phyloP scores from a whole-genome alignment of 2,888 invertebrate genomes.

The Heterodera filipjevi region DNA sequence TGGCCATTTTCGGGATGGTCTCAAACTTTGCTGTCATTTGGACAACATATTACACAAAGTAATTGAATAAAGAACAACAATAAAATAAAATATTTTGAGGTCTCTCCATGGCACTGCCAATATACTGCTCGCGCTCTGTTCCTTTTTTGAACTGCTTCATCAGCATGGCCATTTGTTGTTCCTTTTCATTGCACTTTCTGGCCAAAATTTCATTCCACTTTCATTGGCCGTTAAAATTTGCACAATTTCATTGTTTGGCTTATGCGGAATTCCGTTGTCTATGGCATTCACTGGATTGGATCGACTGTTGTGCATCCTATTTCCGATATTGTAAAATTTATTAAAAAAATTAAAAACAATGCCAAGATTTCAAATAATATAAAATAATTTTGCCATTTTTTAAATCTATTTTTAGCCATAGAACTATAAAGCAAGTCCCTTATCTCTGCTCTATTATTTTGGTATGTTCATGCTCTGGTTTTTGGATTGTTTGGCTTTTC shows the following conservation, averaged over 20 bases:
- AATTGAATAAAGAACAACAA: no score
- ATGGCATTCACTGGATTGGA: conserved; percentile 20
- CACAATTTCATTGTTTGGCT: conserved; percentile 13
- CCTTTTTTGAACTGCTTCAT: conserved; percentile 20
- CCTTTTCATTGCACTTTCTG: conserved; percentile 17
- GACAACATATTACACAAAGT: no score
- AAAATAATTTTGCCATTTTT: no score
- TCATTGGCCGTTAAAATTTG: neutral
- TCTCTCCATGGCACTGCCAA: conserved; percentile 28
- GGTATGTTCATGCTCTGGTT: neutral
- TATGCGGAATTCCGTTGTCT: neutral
- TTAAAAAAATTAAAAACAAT: no score
- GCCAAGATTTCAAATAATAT: no score
- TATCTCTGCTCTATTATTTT: neutral
- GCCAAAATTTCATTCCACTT: conserved; percentile 13
- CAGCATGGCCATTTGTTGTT: conserved; percentile 22
- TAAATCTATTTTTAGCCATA: neutral
- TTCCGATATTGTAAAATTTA: conserved; percentile 18
- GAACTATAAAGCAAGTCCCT: neutral
- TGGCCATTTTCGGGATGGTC: no score
- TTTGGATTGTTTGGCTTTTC: neutral
- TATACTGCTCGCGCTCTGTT: conserved; percentile 16
- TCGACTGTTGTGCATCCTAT: conserved; percentile 17
- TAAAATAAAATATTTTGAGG: neutral
- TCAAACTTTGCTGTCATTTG: no score